Conservation (phyloP, 2,888 invertebrate species). For the Latheticus oryzae region DNA sequence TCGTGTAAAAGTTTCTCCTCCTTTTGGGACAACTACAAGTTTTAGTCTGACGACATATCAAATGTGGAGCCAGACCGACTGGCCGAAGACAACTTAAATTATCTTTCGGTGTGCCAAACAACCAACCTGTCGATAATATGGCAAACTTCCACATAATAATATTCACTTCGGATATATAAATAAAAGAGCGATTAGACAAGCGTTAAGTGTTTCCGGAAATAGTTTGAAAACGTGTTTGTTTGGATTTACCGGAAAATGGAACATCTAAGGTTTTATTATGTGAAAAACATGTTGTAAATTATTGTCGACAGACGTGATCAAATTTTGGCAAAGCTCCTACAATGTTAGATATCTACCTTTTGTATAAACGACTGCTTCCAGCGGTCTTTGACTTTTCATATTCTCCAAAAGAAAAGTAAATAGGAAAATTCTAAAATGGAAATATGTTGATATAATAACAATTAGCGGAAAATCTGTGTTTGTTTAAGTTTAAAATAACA, state of each 20-base stretch:
- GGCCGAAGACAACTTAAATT: slow-evolving; percentile 42
- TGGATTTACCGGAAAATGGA: slow-evolving; percentile 1
- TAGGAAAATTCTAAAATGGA: too few relatives aligned
- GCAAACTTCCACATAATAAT: slow-evolving; percentile 45
- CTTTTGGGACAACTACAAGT: slow-evolving; percentile 35
- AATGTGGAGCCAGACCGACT: slow-evolving; percentile 46
- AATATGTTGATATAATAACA: too few relatives aligned
- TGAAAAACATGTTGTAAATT: too few relatives aligned
- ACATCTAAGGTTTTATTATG: too few relatives aligned
- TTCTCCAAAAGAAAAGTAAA: too few relatives aligned
- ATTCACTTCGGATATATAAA: slow-evolving; percentile 35
- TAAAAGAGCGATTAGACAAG: slow-evolving; percentile 32
- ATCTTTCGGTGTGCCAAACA: slow-evolving; percentile 44
- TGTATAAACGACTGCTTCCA: too few relatives aligned
- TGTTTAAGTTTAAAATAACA: too few relatives aligned
- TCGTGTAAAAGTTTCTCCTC: slow-evolving; percentile 28
- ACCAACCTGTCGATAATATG: slow-evolving; percentile 37
- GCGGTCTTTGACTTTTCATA: too few relatives aligned
- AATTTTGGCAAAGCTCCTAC: too few relatives aligned
- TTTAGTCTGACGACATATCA: slow-evolving; percentile 34
- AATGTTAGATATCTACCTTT: too few relatives aligned
- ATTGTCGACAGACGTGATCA: too few relatives aligned
- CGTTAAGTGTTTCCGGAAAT: slow-evolving; percentile 35
- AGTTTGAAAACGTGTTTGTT: slow-evolving; percentile 32
- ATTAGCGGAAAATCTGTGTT: too few relatives aligned